phyloP scores from a whole-genome alignment of 2,113 vertebrate genomes.

The Callorhinus ursinus region DNA sequence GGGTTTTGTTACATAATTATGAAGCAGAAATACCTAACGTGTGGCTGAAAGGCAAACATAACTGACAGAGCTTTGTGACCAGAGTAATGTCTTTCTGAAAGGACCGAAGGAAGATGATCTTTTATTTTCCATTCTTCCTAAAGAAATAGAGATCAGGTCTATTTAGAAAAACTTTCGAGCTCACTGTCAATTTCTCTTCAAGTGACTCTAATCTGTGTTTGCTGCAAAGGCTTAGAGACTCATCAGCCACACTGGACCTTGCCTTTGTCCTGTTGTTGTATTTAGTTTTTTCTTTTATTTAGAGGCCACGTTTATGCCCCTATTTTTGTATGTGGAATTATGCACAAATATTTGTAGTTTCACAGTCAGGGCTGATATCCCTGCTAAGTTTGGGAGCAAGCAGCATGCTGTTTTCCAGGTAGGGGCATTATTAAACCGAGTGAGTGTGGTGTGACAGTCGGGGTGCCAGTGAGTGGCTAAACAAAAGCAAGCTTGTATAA shows the following conservation, averaged over 20 bases:
- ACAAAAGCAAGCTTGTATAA: background rate
- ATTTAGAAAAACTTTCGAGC: background rate
- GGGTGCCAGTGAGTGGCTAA: background rate
- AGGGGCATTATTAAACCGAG: background rate
- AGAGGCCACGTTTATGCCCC: background rate
- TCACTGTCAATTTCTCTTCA: background rate
- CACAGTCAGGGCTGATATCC: background rate
- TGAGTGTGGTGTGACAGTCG: background rate
- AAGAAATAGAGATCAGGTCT: background rate
- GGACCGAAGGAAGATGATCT: background rate
- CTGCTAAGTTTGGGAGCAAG: background rate
- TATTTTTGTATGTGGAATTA: background rate
- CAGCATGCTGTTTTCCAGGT: background rate
- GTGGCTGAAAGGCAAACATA: background rate
- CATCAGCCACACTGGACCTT: background rate
- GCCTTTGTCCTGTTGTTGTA: background rate
- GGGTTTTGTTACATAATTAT: background rate
- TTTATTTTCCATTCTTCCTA: conserved; percentile 17
- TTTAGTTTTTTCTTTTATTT: background rate
- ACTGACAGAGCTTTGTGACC: background rate
- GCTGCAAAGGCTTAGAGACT: background rate
- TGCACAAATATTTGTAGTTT: background rate
- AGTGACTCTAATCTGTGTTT: background rate
- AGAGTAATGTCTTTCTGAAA: background rate
- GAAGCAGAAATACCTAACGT: background rate